Percentiles rank a stretch among this genome's conserved stretches.
Evolutionary conservation across 2,113 vertebrate species (phyloP).

Genomic region (Paradoxurus hermaphroditus): DNA sequence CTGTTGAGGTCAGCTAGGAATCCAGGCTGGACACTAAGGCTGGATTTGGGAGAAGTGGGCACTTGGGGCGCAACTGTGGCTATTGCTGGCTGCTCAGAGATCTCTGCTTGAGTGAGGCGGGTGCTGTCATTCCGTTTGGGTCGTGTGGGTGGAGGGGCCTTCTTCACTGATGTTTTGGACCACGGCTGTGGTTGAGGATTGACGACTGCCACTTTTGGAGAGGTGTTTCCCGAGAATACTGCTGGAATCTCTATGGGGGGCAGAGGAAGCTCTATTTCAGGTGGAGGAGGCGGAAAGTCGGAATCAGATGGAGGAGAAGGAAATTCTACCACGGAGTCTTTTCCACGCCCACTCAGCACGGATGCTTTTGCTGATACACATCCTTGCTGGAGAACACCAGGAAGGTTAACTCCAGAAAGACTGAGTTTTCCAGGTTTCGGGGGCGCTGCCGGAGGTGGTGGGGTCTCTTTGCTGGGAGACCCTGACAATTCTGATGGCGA

Average conservation of each 20-base stretch:
- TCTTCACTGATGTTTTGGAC: conserved; percentile 90
- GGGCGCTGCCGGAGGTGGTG: conserved; percentile 87
- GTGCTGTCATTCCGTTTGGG: conserved; percentile 90
- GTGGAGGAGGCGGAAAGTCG: conserved; percentile 92
- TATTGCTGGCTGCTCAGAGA: conserved; percentile 72
- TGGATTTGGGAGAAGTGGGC: conserved; percentile 93
- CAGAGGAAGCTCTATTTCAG: conserved; percentile 91
- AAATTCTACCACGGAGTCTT: conserved; percentile 86
- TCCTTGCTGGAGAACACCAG: conserved; percentile 86
- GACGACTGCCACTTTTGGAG: conserved; percentile 93
- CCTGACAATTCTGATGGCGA: conserved; percentile 81
- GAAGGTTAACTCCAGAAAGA: conserved; percentile 87
- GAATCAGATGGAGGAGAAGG: conserved; percentile 92
- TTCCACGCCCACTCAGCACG: conserved; percentile 72
- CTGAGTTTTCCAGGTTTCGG: conserved; percentile 97
- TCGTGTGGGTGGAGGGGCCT: conserved; percentile 90
- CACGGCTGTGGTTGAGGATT: conserved; percentile 94
- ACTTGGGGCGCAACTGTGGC: conserved; percentile 79
- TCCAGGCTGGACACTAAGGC: conserved; percentile 92
- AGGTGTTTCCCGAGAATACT: conserved; percentile 82
- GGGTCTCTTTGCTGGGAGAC: conserved; percentile 88
- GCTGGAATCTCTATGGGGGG: conserved; percentile 85
- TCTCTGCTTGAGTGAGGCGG: conserved; percentile 83
- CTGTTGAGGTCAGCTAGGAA: conserved; percentile 96
- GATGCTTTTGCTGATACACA: conserved; percentile 67